Evolutionary conservation across 2,888 invertebrate genomes (phyloP).

Genomic region (Nasonovia ribisnigri): DNA sequence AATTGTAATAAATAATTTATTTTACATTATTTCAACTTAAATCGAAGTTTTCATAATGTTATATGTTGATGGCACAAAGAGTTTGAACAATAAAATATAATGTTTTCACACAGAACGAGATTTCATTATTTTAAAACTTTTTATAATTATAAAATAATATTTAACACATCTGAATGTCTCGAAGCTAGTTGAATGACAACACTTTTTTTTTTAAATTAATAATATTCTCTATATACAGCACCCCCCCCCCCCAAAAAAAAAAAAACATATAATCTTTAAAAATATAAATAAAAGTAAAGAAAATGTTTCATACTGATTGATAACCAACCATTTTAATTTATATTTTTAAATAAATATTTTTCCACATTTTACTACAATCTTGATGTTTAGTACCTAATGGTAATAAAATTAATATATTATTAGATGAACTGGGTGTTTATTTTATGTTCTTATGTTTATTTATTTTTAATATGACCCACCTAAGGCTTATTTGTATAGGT

Average conservation of each 20-base stretch:
- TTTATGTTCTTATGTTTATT: background rate
- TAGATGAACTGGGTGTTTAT: background rate
- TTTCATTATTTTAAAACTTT: background rate
- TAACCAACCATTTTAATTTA: no score
- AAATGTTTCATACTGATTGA: background rate
- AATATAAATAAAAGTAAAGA: background rate
- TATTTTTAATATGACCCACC: background rate
- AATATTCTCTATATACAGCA: background rate
- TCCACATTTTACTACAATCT: background rate
- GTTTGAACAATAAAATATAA: no score
- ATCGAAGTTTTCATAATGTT: background rate
- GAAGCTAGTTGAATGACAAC: background rate
- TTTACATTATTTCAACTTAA: background rate
- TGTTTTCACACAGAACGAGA: background rate
- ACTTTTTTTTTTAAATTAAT: background rate
- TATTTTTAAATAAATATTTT: background rate
- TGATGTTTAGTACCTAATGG: background rate
- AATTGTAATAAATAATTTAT: background rate
- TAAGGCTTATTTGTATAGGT: background rate
- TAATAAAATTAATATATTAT: background rate
- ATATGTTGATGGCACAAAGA: background rate
- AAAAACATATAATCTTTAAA: background rate
- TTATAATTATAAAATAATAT: background rate
- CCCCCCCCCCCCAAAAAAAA: background rate
- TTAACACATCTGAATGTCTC: background rate